phyloP scores from a whole-genome alignment of 2,888 invertebrate genomes.

The Dioctria linearis region DNA sequence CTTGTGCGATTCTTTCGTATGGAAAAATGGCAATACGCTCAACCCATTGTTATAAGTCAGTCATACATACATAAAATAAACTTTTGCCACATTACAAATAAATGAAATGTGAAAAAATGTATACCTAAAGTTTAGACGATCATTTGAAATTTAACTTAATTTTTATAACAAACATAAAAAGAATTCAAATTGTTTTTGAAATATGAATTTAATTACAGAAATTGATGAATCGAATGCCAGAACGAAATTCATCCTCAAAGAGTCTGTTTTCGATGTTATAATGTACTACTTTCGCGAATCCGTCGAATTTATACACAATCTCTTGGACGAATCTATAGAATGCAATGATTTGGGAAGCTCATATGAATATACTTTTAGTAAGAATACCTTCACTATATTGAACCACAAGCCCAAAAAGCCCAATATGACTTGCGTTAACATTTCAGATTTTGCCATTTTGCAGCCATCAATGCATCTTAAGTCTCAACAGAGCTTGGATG shows the following conservation, averaged over 20 bases:
- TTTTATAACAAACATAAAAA: too few relatives aligned
- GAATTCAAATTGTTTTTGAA: too few relatives aligned
- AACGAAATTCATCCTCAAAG: conserved; percentile 56
- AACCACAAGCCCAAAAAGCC: not conserved
- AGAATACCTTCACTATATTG: not conserved
- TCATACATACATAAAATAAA: too few relatives aligned
- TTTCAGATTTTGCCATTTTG: conserved; percentile 68
- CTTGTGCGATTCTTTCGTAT: too few relatives aligned
- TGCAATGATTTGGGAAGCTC: conserved; percentile 59
- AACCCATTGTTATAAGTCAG: too few relatives aligned
- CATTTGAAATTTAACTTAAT: too few relatives aligned
- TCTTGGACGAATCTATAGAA: conserved; percentile 60
- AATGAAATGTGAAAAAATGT: too few relatives aligned
- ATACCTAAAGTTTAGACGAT: too few relatives aligned
- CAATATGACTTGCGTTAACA: too few relatives aligned
- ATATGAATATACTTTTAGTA: conserved; percentile 60
- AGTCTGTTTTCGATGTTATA: conserved; percentile 59
- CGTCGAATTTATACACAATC: conserved; percentile 54
- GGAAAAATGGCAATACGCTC: too few relatives aligned
- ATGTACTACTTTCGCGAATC: conserved; percentile 60
- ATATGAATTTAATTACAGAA: conserved; percentile 45
- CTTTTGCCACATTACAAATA: too few relatives aligned
- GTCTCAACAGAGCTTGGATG: conserved; percentile 60
- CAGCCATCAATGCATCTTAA: conserved; percentile 58
- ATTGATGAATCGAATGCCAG: conserved; percentile 55